Percentiles rank a stretch among this genome's conserved stretches.
phyloP scores from a whole-genome alignment of 2,797 vertebrate species.

The Lateolabrax maculatus region DNA sequence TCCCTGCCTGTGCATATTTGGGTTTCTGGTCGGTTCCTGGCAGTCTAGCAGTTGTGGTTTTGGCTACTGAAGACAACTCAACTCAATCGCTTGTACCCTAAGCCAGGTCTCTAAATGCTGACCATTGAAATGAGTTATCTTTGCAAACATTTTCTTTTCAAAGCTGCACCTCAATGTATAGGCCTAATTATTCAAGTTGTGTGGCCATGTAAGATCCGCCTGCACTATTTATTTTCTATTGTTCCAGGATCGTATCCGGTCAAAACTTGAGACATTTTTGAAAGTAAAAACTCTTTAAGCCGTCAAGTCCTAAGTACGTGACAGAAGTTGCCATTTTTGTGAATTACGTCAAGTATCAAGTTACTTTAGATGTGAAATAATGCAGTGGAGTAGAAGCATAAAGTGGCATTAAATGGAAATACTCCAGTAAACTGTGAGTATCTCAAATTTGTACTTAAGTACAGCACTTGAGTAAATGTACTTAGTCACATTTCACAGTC shows the following conservation, averaged over 20 bases:
- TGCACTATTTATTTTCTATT: not conserved
- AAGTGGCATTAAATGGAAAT: not conserved
- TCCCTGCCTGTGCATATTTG: slow-evolving; percentile 25
- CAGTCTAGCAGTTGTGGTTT: not conserved
- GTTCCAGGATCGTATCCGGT: not conserved
- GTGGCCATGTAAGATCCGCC: not conserved
- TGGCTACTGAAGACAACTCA: too few relatives aligned
- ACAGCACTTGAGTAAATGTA: not conserved
- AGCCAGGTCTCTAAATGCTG: not conserved
- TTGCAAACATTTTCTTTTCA: not conserved
- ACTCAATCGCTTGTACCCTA: too few relatives aligned
- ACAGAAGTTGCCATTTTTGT: too few relatives aligned
- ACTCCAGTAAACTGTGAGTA: not conserved
- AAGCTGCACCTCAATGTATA: not conserved
- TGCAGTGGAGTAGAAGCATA: not conserved
- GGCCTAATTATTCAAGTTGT: not conserved
- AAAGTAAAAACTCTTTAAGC: too few relatives aligned
- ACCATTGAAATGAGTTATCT: not conserved
- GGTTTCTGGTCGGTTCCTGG: slow-evolving; percentile 13
- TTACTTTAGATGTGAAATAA: not conserved
- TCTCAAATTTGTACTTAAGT: not conserved
- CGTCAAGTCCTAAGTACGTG: not conserved
- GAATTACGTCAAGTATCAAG: too few relatives aligned
- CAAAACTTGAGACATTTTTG: too few relatives aligned
- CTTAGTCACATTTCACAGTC: not conserved